phyloP scores from a whole-genome alignment of 2,888 invertebrate species.

The Fragum fragum region DNA sequence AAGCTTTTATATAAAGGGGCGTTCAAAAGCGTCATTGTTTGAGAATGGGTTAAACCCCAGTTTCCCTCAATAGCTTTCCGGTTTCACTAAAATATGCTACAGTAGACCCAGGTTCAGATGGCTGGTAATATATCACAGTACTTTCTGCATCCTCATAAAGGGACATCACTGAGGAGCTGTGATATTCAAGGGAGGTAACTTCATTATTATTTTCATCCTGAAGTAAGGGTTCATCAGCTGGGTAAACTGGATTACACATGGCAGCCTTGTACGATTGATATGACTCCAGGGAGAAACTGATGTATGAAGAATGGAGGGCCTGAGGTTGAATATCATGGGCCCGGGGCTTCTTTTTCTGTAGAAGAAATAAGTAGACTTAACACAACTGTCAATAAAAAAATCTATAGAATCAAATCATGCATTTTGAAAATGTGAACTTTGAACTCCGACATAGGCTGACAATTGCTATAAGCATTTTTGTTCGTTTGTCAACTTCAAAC shows the following conservation, averaged over 20 bases:
- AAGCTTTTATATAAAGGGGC: too few relatives aligned
- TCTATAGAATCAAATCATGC: too few relatives aligned
- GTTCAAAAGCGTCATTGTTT: too few relatives aligned
- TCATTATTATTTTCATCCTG: conserved; percentile 42
- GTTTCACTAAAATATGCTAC: conserved; percentile 39
- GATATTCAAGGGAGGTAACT: conserved; percentile 53
- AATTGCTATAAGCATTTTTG: too few relatives aligned
- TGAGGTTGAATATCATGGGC: conserved; percentile 13
- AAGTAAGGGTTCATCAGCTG: conserved; percentile 44
- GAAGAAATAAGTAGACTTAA: too few relatives aligned
- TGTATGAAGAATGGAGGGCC: conserved; percentile 15
- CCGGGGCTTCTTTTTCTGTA: conserved; percentile 31
- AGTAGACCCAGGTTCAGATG: conserved; percentile 53
- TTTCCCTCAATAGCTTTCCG: conserved; percentile 47
- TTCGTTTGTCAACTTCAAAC: too few relatives aligned
- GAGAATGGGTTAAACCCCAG: conserved; percentile 63
- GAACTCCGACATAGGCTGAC: too few relatives aligned
- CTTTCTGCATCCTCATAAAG: conserved; percentile 48
- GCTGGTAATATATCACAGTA: conserved; percentile 52
- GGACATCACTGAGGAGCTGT: conserved; percentile 62
- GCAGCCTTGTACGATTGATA: conserved; percentile 66
- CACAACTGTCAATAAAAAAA: too few relatives aligned
- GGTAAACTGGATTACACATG: conserved; percentile 60
- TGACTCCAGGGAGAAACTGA: conserved; percentile 38
- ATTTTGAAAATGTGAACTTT: too few relatives aligned